These are phyloP conservation scores for Solea solea DNA, from an alignment of 2,113 vertebrate species.

Conservation along the genomic window DNA sequence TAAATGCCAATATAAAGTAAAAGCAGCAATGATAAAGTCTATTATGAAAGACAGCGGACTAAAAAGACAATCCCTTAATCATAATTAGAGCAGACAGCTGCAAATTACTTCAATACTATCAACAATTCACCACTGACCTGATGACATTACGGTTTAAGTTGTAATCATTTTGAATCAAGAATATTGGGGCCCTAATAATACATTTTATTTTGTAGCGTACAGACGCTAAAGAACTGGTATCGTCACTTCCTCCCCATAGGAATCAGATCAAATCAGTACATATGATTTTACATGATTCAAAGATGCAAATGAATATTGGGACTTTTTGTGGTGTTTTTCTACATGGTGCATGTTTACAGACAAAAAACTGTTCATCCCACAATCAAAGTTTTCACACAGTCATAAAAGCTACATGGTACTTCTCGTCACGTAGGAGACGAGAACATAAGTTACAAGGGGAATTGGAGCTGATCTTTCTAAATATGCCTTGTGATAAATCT, in stretches of 20 bases:
- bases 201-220: slow-evolving; percentile 1
- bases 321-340: neutral
- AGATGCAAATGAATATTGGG: slow-evolving; percentile 16
- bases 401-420: slow-evolving; percentile 1
- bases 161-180: neutral
- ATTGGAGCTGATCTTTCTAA: neutral
- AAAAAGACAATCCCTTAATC: neutral
- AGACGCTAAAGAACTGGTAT: neutral
- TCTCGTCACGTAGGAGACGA: neutral
- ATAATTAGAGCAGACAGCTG: neutral
- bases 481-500: no score
- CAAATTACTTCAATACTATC: neutral
- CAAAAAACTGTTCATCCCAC: slow-evolving; percentile 18
- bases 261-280: slow-evolving; percentile 13
- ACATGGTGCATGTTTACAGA: slow-evolving; percentile 34
- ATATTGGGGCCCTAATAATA: neutral
- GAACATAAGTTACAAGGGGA: slow-evolving; percentile 14
- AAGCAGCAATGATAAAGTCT: neutral
- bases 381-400: slow-evolving; percentile 23
- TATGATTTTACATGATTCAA: slow-evolving; percentile 23
- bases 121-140: neutral
- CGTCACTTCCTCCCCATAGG: slow-evolving; percentile 3
- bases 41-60: slow-evolving; percentile 18
- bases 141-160: slow-evolving; percentile 4
- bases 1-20: neutral